Conservation (phyloP, 2,888 invertebrate species). For the Agrotis ipsilon region DNA sequence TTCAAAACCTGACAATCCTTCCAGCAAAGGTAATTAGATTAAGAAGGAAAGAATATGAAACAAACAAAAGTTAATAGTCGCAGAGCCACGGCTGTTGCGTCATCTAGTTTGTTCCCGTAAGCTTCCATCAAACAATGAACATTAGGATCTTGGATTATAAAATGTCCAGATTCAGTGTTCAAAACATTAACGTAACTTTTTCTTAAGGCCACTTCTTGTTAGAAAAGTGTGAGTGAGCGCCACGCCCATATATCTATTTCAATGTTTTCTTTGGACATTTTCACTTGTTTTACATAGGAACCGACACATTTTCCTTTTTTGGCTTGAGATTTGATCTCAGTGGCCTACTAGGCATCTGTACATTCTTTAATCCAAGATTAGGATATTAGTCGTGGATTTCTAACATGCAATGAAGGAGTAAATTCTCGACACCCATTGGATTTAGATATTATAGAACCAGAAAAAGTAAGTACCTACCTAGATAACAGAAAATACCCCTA, state of each 20-base stretch:
- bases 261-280: too few species aligned
- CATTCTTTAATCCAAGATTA: too few species aligned
- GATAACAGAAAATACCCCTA: background rate
- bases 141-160: background rate
- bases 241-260: too few species aligned
- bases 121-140: background rate
- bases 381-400: background rate
- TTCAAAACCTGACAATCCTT: conserved; percentile 18
- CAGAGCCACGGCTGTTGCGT: background rate
- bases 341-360: too few species aligned
- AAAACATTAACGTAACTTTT: too few species aligned
- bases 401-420: background rate
- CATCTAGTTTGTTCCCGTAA: too few species aligned
- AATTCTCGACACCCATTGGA: background rate
- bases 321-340: too few species aligned
- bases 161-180: too few species aligned
- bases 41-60: background rate
- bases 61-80: background rate
- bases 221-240: too few species aligned
- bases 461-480: conserved; percentile 4
- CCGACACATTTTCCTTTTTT: too few species aligned
- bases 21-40: background rate
- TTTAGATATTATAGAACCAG: background rate
- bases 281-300: too few species aligned
- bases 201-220: too few species aligned